phyloP scores from a whole-genome alignment of 2,888 invertebrate species.

The Syrista parreyssii region DNA sequence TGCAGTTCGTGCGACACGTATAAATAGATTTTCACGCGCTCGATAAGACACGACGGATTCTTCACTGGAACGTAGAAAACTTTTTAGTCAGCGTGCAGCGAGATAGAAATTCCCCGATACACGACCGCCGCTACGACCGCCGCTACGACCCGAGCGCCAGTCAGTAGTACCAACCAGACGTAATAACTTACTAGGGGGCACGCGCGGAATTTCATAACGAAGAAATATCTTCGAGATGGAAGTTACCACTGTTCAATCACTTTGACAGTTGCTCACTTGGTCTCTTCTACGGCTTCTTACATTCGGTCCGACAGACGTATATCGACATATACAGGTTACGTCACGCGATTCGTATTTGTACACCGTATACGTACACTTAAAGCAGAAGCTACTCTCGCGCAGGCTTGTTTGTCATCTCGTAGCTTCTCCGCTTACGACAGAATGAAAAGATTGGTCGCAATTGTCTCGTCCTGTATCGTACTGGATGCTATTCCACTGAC shows the following conservation, averaged over 20 bases:
- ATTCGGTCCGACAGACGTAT: neutral
- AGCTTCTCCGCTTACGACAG: slow-evolving; percentile 5
- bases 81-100: neutral
- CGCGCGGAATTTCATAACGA: neutral
- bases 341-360: neutral
- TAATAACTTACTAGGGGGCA: neutral
- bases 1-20: neutral
- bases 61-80: neutral
- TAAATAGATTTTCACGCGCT: neutral
- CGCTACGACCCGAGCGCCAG: neutral
- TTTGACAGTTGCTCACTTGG: neutral
- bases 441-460: slow-evolving; percentile 59
- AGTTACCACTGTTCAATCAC: neutral
- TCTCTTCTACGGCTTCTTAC: neutral
- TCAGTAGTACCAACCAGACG: neutral
- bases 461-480: slow-evolving; percentile 58
- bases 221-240: neutral
- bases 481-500: slow-evolving; percentile 36
- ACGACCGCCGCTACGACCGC: neutral
- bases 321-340: neutral
- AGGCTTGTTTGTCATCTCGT: neutral
- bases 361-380: neutral
- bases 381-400: neutral
- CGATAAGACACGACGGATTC: neutral
- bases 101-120: neutral